Conservation (phyloP, 2,113 vertebrate genomes). For the Chunga burmeisteri region DNA sequence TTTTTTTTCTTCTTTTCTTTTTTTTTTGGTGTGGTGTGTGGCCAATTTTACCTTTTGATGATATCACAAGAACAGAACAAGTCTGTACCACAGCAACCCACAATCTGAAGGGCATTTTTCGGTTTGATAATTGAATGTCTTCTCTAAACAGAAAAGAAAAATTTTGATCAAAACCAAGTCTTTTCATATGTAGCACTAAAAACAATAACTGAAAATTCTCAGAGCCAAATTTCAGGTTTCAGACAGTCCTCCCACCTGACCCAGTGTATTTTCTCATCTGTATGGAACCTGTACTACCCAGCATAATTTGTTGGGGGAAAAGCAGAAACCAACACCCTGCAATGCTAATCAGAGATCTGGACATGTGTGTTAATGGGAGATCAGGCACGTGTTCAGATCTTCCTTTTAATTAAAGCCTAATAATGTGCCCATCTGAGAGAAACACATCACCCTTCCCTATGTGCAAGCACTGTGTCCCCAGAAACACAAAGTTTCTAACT, state of each 20-base stretch:
- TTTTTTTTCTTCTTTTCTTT: background rate
- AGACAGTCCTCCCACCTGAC: background rate
- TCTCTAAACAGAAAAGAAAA: background rate
- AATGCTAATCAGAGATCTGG: background rate
- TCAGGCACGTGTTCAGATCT: background rate
- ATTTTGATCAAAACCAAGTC: background rate
- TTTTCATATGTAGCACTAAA: conserved; percentile 1
- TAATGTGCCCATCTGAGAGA: background rate
- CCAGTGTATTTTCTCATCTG: background rate
- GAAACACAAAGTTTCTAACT: background rate
- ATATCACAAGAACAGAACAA: background rate
- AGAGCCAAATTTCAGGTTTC: background rate
- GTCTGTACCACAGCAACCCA: background rate
- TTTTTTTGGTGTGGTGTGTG: background rate
- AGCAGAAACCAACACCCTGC: background rate
- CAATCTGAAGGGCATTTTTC: background rate
- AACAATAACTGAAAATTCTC: background rate
- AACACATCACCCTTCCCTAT: background rate
- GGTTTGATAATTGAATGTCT: background rate
- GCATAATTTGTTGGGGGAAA: background rate
- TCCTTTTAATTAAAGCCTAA: background rate
- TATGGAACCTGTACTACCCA: background rate
- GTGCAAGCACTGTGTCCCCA: background rate
- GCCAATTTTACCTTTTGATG: conserved; percentile 20
- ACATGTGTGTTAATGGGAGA: background rate